Conservation (phyloP, 2,888 invertebrate genomes). For the Odontothrips loti region DNA sequence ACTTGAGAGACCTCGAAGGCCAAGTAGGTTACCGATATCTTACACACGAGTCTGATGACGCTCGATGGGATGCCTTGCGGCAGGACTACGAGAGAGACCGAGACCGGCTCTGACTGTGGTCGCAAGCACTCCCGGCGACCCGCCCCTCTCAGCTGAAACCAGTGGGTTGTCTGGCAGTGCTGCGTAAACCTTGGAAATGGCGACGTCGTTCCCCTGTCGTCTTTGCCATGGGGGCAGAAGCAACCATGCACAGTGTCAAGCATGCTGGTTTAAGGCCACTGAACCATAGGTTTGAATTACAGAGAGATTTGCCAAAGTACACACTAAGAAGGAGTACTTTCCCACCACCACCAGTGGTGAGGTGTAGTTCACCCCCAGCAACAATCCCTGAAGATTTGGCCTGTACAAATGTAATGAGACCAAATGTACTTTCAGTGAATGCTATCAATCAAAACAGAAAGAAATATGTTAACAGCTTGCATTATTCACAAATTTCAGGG, state of each 20-base stretch:
- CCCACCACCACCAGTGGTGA: not conserved
- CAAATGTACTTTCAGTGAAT: not conserved
- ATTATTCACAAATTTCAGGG: constrained; percentile 1
- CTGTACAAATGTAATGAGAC: not conserved
- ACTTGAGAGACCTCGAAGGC: constrained; percentile 79
- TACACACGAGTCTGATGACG: constrained; percentile 89
- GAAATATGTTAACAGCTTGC: constrained; percentile 14
- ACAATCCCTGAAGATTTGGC: not conserved
- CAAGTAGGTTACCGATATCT: constrained; percentile 72
- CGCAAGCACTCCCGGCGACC: not conserved
- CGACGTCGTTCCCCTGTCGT: not conserved
- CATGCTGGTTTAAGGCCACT: not conserved
- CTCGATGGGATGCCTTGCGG: constrained; percentile 68
- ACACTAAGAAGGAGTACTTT: not conserved
- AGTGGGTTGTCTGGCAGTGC: constrained; percentile 14
- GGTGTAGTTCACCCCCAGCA: not conserved
- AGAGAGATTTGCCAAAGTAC: not conserved
- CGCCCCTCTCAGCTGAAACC: not conserved
- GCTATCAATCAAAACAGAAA: not conserved
- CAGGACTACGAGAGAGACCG: not conserved
- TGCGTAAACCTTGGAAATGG: constrained; percentile 12
- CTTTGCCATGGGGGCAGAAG: not conserved
- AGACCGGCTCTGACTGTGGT: constrained; percentile 21
- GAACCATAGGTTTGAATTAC: not conserved
- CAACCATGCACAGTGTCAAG: not conserved